Evolutionary conservation across 2,888 invertebrate species (phyloP).

Genomic region (Cybosia mesomella): DNA sequence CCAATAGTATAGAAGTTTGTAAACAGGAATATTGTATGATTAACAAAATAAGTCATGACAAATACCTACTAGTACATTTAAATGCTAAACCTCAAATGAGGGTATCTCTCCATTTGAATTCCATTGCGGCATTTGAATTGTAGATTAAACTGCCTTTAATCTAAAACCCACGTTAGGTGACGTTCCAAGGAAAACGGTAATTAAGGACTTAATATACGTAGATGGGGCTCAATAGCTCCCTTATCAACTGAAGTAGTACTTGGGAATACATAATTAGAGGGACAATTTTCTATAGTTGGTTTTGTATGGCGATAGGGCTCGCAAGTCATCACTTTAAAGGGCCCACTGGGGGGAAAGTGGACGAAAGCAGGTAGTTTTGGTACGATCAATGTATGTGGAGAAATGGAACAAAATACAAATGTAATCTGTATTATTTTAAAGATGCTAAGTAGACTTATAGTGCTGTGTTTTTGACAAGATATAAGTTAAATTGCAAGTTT

Average conservation of each 20-base stretch:
- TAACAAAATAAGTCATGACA: not conserved
- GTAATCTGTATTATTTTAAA: no score
- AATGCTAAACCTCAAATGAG: slow-evolving; percentile 13
- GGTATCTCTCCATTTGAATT: slow-evolving; percentile 70
- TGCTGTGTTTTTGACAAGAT: no score
- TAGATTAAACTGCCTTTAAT: slow-evolving; percentile 83
- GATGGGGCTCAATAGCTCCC: slow-evolving; percentile 40
- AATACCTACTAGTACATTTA: not conserved
- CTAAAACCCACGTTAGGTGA: slow-evolving; percentile 74
- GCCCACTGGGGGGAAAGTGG: not conserved
- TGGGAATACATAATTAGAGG: not conserved
- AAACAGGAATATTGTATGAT: not conserved
- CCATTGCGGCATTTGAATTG: slow-evolving; percentile 80
- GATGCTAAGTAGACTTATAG: no score
- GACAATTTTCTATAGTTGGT: not conserved
- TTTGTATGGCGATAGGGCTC: not conserved
- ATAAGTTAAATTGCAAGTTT: no score
- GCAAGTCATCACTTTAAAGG: not conserved
- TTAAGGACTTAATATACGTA: slow-evolving; percentile 66
- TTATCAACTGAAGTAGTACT: slow-evolving; percentile 21
- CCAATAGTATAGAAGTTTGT: not conserved
- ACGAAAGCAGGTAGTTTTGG: not conserved
- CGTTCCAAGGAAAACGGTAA: slow-evolving; percentile 73
- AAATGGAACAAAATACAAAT: not conserved
- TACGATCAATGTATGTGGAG: not conserved